Base-by-base conservation (phyloP, 2,888 invertebrate genomes). In the Synanthedon vespiformis region DNA sequence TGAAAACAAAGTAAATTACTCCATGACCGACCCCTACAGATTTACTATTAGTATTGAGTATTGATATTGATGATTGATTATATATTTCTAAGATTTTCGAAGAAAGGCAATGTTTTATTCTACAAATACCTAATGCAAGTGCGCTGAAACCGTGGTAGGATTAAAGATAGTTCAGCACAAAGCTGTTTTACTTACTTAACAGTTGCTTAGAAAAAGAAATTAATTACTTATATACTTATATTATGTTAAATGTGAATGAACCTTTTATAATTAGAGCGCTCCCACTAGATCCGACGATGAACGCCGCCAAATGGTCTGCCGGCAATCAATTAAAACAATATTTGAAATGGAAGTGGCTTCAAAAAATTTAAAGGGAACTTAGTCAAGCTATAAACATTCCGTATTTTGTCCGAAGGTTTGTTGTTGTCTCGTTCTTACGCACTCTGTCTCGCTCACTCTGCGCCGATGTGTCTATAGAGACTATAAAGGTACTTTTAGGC, bases 311-410 rank as follows among this genome's bases (percentile, higher is more conserved):
- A 79, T 77, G 78, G 80, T 84, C 83, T 84, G 76, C 75, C 72
- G 70, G 82, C 83, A 81, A 84, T 84, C 84, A 82, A 85, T 85
- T 85, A 84, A 84, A 84, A 84, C 85, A 85, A 86, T 86, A 86
- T 86, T 86, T 85, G 82, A 82, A 84, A 85, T 84, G 34, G 34
- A 10, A 79, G 78, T 81, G 78, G 72, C 70, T 65, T 72, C 67
- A 80, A 83, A 85, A 84, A 83, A 80, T 68, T 70, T 70, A 77
- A 83, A 82, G 77, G 79, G 80, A 74, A 78, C n/a, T 75, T 76
- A 72, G 73, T 76, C 68, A 64, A 70, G 76, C 77, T 74, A 82
- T 82, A 83, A 85, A 82, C 79, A 77, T 79, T 77, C 72, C 70
- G 69, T 78, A 66, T 82, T 76, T 77, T 77, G 69, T 68, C 70